A percentile compares a stretch with the other conserved stretches of the same genome.
phyloP scores from a whole-genome alignment of 2,888 invertebrate genomes.

The Pammene fasciana region DNA sequence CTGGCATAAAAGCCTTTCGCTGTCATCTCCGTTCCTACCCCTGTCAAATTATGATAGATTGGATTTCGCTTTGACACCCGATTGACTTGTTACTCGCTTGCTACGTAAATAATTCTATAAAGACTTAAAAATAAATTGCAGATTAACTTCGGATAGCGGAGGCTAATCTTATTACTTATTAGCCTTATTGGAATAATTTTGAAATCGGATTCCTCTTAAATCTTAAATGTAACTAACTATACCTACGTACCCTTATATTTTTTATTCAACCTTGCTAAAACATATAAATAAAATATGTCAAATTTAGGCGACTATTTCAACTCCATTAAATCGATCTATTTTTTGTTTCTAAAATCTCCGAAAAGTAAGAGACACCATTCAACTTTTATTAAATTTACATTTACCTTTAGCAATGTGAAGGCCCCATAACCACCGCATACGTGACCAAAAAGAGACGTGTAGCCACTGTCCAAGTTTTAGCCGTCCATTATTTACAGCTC shows the following conservation, averaged over 20 bases:
- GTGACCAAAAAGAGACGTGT: conserved; percentile 17
- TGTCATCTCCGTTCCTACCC: conserved; percentile 72
- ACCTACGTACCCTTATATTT: too few species aligned
- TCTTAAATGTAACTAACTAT: too few species aligned
- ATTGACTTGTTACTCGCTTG: conserved; percentile 56
- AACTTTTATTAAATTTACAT: neutral
- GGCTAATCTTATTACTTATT: too few species aligned
- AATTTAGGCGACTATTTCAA: too few species aligned
- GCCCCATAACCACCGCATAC: neutral
- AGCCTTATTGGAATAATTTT: neutral
- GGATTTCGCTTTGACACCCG: conserved; percentile 61
- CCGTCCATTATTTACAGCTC: conserved; percentile 36
- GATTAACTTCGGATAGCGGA: neutral
- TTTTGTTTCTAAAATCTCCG: too few species aligned
- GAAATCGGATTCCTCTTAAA: too few species aligned
- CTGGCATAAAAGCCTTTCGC: conserved; percentile 69
- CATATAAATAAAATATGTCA: too few species aligned
- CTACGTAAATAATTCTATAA: conserved; percentile 1
- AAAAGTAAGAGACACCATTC: neutral
- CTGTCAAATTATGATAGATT: conserved; percentile 78
- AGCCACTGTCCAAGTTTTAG: conserved; percentile 31
- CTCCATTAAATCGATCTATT: too few species aligned
- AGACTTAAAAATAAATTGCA: neutral
- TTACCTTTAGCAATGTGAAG: neutral
- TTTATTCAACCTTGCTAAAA: too few species aligned